A percentile compares a stretch with the other conserved stretches of the same genome.
Evolutionary conservation across 37 sponge, comb jelly and placozoan species (phyloP).

Genomic region (Cladorhizidae sp.): DNA sequence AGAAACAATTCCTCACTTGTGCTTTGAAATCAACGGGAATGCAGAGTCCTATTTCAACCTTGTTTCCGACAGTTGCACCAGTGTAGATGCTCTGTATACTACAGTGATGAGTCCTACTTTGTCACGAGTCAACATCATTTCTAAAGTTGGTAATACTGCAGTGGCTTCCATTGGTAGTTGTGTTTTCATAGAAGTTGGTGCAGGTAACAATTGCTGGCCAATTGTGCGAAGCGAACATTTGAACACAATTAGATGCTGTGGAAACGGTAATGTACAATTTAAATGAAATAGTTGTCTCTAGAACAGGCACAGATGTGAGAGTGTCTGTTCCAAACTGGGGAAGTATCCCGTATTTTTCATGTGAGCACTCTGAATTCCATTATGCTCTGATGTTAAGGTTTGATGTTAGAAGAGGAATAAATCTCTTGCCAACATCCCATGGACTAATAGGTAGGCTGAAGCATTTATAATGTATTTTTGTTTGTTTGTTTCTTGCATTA

Average conservation of each 20-base stretch:
- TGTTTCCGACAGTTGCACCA: constrained; percentile 29
- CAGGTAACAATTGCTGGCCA: constrained; percentile 6
- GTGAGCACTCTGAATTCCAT: background rate
- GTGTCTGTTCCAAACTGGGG: constrained; percentile 78
- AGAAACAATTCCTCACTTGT: constrained; percentile 14
- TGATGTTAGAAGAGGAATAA: constrained; percentile 59
- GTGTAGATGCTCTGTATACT: constrained; percentile 54
- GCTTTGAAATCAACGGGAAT: constrained; percentile 49
- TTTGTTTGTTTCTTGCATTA: no score
- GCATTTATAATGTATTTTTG: constrained; percentile 1
- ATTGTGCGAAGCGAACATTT: background rate
- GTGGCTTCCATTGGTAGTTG: constrained; percentile 17
- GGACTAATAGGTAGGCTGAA: constrained; percentile 65
- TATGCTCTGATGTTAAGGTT: constrained; percentile 57
- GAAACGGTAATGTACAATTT: no score
- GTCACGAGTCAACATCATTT: constrained; percentile 41
- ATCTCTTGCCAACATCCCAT: constrained; percentile 69
- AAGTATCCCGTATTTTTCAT: constrained; percentile 57
- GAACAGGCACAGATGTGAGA: constrained; percentile 26
- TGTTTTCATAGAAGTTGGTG: constrained; percentile 29
- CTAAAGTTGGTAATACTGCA: constrained; percentile 45
- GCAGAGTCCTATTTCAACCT: constrained; percentile 28
- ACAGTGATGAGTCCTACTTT: background rate
- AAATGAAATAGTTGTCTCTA: constrained; percentile 16
- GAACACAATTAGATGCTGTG: background rate